Conservation (phyloP, 2,113 vertebrate species). For the Scopus umbretta region DNA sequence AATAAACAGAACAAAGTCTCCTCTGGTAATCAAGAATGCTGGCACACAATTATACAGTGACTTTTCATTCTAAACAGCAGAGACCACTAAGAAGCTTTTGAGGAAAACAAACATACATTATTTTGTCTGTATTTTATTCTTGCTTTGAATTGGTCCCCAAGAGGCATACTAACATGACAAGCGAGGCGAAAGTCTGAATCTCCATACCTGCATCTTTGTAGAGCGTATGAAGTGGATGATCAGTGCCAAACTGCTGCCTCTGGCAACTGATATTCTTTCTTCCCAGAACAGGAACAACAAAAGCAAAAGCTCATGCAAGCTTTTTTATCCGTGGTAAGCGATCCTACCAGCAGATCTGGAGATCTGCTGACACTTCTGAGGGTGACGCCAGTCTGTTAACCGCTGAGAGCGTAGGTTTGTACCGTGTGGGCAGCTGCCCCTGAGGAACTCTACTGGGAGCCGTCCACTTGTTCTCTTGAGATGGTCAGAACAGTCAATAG, state of each 20-base stretch:
- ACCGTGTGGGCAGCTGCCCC: accelerated
- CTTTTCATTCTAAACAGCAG: not conserved
- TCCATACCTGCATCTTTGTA: not conserved
- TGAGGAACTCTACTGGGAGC: not conserved
- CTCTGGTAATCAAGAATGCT: not conserved
- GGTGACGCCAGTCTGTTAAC: not conserved
- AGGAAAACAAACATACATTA: not conserved
- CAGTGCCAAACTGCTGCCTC: not conserved
- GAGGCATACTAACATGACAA: accelerated
- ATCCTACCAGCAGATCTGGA: too few relatives aligned
- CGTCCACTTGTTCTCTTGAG: not conserved
- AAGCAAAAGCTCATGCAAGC: not conserved
- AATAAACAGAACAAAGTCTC: not conserved
- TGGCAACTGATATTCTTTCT: not conserved
- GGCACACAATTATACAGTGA: not conserved
- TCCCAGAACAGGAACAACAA: not conserved
- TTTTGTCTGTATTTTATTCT: not conserved
- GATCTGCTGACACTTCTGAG: not conserved
- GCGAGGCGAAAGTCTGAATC: not conserved
- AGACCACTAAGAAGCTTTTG: not conserved
- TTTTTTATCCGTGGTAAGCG: not conserved
- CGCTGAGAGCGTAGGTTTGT: not conserved
- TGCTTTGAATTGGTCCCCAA: not conserved
- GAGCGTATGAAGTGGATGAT: accelerated
- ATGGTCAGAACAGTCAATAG: not conserved